Conservation (phyloP, 2,797 vertebrate genomes). For the Bufotes viridis region DNA sequence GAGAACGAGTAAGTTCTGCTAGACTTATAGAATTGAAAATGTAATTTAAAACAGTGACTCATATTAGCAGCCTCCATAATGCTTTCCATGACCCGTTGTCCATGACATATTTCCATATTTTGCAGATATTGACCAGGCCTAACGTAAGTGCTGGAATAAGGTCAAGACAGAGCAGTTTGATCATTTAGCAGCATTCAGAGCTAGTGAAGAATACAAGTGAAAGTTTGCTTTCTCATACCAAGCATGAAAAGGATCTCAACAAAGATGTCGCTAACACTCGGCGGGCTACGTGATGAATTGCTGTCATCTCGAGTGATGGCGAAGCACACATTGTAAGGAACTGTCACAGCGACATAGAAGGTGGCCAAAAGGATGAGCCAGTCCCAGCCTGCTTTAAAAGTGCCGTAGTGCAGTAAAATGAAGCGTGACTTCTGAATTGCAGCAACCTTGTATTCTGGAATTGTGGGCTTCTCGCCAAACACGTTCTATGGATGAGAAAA, state of each 20-base stretch:
- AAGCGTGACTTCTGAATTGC: slow-evolving; percentile 78
- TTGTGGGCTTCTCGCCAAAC: slow-evolving; percentile 77
- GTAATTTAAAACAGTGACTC: no score
- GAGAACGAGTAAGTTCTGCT: no score
- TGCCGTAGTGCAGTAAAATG: slow-evolving; percentile 80
- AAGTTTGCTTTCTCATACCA: slow-evolving; percentile 66
- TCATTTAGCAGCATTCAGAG: background rate
- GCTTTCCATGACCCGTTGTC: no score
- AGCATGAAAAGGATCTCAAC: slow-evolving; percentile 83
- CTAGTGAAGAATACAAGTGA: background rate
- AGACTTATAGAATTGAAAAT: no score
- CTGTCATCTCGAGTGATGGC: slow-evolving; percentile 74
- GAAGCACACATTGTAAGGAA: slow-evolving; percentile 82
- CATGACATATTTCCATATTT: no score
- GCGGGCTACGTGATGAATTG: slow-evolving; percentile 72
- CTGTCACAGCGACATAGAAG: slow-evolving; percentile 80
- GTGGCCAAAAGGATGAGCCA: slow-evolving; percentile 81
- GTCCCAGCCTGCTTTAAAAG: slow-evolving; percentile 82
- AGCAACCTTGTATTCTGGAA: slow-evolving; percentile 82
- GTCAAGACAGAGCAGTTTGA: background rate
- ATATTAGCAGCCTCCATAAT: no score
- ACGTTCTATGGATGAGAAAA: slow-evolving; percentile 70
- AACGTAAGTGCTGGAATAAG: background rate
- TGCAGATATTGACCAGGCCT: no score
- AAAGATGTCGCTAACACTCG: slow-evolving; percentile 79